Percentiles rank a stretch among this genome's conserved stretches.
These are phyloP conservation scores for Agrotis segetum DNA, from an alignment of 2,888 invertebrate species.

Conservation along the genomic window DNA sequence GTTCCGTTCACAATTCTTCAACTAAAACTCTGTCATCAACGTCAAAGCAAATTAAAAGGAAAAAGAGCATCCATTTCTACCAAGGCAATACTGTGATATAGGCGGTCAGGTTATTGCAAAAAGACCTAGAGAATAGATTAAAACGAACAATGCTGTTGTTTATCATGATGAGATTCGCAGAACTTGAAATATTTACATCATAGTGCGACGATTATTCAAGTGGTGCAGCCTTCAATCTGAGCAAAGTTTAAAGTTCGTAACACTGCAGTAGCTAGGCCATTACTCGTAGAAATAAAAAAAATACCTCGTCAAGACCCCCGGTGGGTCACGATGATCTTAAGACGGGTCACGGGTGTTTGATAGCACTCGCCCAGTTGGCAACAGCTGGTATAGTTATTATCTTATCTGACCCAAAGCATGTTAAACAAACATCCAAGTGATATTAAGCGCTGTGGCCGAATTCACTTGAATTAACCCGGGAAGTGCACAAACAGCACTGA, in stretches of 20 bases:
- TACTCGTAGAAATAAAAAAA: conserved; percentile 35
- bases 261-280: conserved; percentile 18
- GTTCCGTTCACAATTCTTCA: conserved; percentile 34
- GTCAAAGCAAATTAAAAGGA: conserved; percentile 22
- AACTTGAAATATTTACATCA: conserved; percentile 34
- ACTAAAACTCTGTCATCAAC: conserved; percentile 14
- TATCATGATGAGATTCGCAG: conserved; percentile 43
- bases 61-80: conserved; percentile 14
- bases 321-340: conserved; percentile 52
- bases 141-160: conserved; percentile 46
- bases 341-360: conserved; percentile 62
- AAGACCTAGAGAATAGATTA: conserved; percentile 55
- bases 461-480: conserved; percentile 66
- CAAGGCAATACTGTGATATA: conserved; percentile 39
- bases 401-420: conserved; percentile 69
- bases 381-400: conserved; percentile 69
- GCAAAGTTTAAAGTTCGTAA: conserved; percentile 43
- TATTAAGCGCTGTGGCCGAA: conserved; percentile 60
- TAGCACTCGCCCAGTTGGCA: conserved; percentile 62
- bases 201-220: conserved; percentile 15
- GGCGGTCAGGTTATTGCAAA: conserved; percentile 26
- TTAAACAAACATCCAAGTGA: conserved; percentile 65
- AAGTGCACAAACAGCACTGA: conserved; percentile 63
- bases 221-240: conserved; percentile 27
- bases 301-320: conserved; percentile 32